phyloP scores from a whole-genome alignment of 2,797 vertebrate genomes.

The Orientallactaga sibirica region DNA sequence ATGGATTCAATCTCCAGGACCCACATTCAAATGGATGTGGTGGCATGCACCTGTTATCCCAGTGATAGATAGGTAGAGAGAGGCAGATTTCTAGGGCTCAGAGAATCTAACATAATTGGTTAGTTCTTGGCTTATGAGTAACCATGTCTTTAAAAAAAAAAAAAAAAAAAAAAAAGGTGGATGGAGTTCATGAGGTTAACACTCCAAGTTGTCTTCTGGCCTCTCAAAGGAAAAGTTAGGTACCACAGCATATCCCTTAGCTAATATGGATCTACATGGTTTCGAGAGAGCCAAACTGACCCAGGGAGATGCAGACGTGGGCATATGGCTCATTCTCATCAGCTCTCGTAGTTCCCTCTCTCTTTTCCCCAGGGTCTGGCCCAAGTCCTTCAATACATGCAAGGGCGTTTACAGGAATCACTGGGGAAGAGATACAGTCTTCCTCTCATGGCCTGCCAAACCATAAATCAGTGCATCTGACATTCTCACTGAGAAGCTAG shows the following conservation, averaged over 20 bases:
- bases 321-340: background rate
- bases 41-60: no score
- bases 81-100: no score
- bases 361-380: background rate
- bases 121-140: no score
- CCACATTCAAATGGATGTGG: no score
- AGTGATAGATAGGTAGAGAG: no score
- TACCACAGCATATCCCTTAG: background rate
- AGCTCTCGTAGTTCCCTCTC: background rate
- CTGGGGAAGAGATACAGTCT: background rate
- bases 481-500: background rate
- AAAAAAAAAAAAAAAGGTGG: no score
- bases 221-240: background rate
- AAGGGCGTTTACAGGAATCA: background rate
- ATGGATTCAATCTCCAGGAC: no score
- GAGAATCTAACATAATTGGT: no score
- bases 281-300: background rate
- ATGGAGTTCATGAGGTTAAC: no score
- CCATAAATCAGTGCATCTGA: background rate
- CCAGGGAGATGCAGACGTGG: background rate
- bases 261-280: background rate
- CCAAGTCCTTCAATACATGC: background rate
- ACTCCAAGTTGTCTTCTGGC: no score
- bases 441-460: background rate
- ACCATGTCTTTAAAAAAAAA: background rate